Evolutionary conservation across 2,888 invertebrate species (phyloP), one percentile per base, ranked within the genome.

Genomic region (Autographa gamma): DNA sequence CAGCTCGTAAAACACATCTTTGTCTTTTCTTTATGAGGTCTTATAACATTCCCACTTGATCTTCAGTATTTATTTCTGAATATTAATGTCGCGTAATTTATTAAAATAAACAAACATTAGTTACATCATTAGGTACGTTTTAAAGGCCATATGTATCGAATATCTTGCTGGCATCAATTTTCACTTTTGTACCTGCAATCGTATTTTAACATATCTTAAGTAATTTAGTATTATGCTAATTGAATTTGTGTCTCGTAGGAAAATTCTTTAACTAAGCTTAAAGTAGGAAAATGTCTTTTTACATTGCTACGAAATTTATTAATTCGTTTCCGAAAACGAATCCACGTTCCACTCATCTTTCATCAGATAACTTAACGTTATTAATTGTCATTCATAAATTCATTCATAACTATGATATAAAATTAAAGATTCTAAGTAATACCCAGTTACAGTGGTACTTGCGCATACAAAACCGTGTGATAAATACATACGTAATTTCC

Each of bases 401-500:
- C 25, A 25, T 52, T 52, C 14, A n/a, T n/a, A 18, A 2, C 7
- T 3, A 25, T 25, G 18, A 56, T 25, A 25, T 25, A 25, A 25
- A 11, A n/a, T 48, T 7, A 48, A 13, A 56, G 5, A 25, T n/a
- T 60, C 52, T 60, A 19, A 18, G 7, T 32, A 60, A 52, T 48
- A 66, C 63, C 66, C 3, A 14, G 16, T 52, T 9, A 34, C 65
- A 59, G 52, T 52, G 64, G 32, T 34, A 31, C 19, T 56, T 56
- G 14, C 43, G 18, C 60, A 52, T 60, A 80, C 82, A 81, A 81
- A 80, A 81, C 73, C 76, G 72, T 76, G 80, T 81, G 82, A 81
- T 61, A 71, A 61, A 71, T 62, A 71, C 69, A 71, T 72, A 80
- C 62, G 70, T 74, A 63, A 80, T 78, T 80, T 72, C 68, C 74